These are phyloP conservation scores for Ptychoptera albimana DNA, from an alignment of 2,888 invertebrate genomes.

Conservation along the genomic window DNA sequence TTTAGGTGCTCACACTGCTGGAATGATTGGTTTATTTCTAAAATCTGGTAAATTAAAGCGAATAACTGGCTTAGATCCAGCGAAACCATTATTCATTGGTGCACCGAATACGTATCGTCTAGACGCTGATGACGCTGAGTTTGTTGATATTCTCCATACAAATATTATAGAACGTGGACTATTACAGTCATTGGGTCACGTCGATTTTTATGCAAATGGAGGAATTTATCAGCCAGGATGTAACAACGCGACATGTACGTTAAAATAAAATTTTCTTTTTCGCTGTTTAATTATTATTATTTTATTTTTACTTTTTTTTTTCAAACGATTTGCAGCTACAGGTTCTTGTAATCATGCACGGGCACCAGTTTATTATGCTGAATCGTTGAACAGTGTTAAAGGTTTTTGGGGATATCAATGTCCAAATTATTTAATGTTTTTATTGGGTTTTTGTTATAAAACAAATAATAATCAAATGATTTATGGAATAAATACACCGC, in stretches of 20 bases:
- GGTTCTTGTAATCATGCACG: slow-evolving; percentile 43
- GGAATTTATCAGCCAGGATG: slow-evolving; percentile 44
- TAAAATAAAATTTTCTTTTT: too few relatives aligned
- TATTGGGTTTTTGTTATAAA: slow-evolving; percentile 33
- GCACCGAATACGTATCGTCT: slow-evolving; percentile 31
- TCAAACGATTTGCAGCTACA: slow-evolving; percentile 26
- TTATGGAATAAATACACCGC: too few relatives aligned
- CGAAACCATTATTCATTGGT: slow-evolving; percentile 42
- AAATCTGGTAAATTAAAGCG: slow-evolving; percentile 32
- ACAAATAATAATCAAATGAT: slow-evolving; percentile 8
- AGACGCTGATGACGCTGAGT: slow-evolving; percentile 39
- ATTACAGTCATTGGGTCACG: slow-evolving; percentile 34
- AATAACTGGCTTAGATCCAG: slow-evolving; percentile 48
- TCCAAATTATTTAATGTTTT: slow-evolving; percentile 33
- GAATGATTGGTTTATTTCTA: slow-evolving; percentile 34
- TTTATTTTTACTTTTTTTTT: neutral
- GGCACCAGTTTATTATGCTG: slow-evolving; percentile 41
- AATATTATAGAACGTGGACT: slow-evolving; percentile 40
- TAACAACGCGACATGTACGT: slow-evolving; percentile 14
- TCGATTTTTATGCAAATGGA: slow-evolving; percentile 43
- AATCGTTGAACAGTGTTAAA: slow-evolving; percentile 33
- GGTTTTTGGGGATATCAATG: slow-evolving; percentile 43
- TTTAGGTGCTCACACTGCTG: slow-evolving; percentile 44
- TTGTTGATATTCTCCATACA: slow-evolving; percentile 48
- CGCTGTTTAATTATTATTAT: neutral